Conservation (phyloP, 2,797 vertebrate genomes). For the Takifugu ocellatus region DNA sequence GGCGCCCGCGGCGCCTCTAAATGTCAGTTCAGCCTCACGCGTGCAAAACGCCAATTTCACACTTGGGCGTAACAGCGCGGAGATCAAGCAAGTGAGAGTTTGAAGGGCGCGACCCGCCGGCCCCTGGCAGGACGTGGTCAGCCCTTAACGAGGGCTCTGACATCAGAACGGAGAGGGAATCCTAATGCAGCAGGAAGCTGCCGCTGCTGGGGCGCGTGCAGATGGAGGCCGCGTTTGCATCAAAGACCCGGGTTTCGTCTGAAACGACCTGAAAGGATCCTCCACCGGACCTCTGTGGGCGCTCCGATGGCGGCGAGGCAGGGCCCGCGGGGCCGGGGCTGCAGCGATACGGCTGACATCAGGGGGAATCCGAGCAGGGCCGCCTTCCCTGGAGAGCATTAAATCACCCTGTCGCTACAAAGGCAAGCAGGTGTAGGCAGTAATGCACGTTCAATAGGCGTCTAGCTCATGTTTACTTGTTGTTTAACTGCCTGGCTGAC, state of each 20-base stretch:
- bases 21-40: constrained; percentile 7
- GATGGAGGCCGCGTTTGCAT: too few species aligned
- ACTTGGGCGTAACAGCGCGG: constrained; percentile 11
- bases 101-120: constrained; percentile 15
- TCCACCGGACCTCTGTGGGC: too few species aligned
- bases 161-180: background rate
- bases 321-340: too few species aligned
- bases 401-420: constrained; percentile 49
- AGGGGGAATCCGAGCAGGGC: constrained; percentile 44
- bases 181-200: too few species aligned
- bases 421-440: constrained; percentile 47
- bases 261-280: too few species aligned
- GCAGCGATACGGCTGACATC: constrained; percentile 48
- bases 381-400: constrained; percentile 46
- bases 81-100: constrained; percentile 25
- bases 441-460: constrained; percentile 40
- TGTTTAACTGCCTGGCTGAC: constrained; percentile 29
- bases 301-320: too few species aligned
- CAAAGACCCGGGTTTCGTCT: too few species aligned
- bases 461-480: constrained; percentile 36
- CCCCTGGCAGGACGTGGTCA: constrained; percentile 8
- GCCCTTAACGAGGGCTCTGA: constrained; percentile 5
- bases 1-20: background rate
- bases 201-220: too few species aligned
- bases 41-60: constrained; percentile 25